These are phyloP conservation scores for Drosophila meridionalis DNA, from an alignment of 2,888 invertebrate genomes.

Conservation along the genomic window DNA sequence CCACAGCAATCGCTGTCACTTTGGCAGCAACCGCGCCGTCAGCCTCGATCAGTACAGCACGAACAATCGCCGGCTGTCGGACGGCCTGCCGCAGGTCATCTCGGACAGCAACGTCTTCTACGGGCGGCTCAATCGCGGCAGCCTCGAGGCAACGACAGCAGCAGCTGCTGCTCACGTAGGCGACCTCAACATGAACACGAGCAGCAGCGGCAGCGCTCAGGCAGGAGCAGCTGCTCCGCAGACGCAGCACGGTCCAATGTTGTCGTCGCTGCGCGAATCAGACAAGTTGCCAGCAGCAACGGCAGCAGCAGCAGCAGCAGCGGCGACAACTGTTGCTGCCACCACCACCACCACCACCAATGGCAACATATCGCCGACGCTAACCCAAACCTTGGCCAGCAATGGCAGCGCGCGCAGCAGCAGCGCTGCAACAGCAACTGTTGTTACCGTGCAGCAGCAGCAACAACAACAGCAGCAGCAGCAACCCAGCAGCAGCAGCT, in stretches of 20 bases:
- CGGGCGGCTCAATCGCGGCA: conserved; percentile 82
- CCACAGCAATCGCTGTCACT: conserved; percentile 84
- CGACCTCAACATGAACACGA: conserved; percentile 74
- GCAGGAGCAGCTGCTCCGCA: conserved; percentile 17
- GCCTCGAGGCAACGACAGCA: conserved; percentile 58
- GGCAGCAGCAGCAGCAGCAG: conserved; percentile 14
- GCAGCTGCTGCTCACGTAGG: conserved; percentile 44
- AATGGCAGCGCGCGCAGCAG: conserved; percentile 56
- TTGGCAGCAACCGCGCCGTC: conserved; percentile 85
- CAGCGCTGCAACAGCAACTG: conserved; percentile 52
- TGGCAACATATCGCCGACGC: conserved; percentile 80
- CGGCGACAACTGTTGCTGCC: conserved; percentile 25
- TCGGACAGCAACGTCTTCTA: conserved; percentile 85
- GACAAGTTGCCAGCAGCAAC: conserved; percentile 36
- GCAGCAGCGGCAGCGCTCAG: conserved; percentile 35
- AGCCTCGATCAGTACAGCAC: conserved; percentile 85
- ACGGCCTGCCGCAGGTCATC: conserved; percentile 85
- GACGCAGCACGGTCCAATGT: conserved; percentile 11
- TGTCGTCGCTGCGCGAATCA: conserved; percentile 13
- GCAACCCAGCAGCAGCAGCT: conserved; percentile 46
- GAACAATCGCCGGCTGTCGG: conserved; percentile 84
- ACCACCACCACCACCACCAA: conserved; percentile 68
- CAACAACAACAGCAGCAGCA: conserved; percentile 41
- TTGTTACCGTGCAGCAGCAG: conserved; percentile 75
- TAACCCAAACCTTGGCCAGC: conserved; percentile 47